These are phyloP conservation scores for Ascidia mentula DNA, from an alignment of 23 tunicate genomes.

Conservation along the genomic window DNA sequence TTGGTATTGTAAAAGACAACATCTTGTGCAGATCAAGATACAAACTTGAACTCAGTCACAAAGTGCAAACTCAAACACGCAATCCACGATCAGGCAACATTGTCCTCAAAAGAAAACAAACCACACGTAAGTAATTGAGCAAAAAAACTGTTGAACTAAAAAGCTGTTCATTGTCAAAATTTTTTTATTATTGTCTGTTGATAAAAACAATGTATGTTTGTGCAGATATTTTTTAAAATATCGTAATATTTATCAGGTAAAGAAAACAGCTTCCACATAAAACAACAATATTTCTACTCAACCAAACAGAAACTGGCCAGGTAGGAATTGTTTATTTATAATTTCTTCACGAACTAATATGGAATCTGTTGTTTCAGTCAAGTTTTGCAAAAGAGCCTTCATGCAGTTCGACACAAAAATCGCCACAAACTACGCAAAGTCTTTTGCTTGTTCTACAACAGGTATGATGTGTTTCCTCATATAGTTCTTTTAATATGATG, in stretches of 20 bases:
- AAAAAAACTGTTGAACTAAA: neutral
- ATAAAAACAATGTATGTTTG: neutral
- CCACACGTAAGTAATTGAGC: neutral
- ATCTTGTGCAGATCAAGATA: neutral
- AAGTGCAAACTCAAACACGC: slow-evolving; percentile 20
- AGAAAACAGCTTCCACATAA: neutral
- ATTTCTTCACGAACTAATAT: neutral
- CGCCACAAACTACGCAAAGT: slow-evolving; percentile 29
- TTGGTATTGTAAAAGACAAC: too few relatives aligned
- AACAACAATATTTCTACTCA: neutral
- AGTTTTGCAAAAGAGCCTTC: slow-evolving; percentile 39
- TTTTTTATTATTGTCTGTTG: neutral
- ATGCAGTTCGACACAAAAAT: slow-evolving; percentile 26
- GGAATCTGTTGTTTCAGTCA: slow-evolving; percentile 17
- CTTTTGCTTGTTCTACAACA: slow-evolving; percentile 50
- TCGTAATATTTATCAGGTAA: neutral
- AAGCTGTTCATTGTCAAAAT: neutral
- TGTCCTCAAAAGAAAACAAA: slow-evolving; percentile 30
- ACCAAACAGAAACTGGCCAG: slow-evolving; percentile 16
- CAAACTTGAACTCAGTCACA: slow-evolving; percentile 3
- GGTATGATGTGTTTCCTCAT: slow-evolving; percentile 5
- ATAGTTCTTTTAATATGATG: slow-evolving; percentile 4
- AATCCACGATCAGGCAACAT: slow-evolving; percentile 46
- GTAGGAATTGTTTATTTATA: neutral
- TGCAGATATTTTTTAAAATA: neutral